Conservation (phyloP, 2,797 vertebrate species). For the Coilia nasus region DNA sequence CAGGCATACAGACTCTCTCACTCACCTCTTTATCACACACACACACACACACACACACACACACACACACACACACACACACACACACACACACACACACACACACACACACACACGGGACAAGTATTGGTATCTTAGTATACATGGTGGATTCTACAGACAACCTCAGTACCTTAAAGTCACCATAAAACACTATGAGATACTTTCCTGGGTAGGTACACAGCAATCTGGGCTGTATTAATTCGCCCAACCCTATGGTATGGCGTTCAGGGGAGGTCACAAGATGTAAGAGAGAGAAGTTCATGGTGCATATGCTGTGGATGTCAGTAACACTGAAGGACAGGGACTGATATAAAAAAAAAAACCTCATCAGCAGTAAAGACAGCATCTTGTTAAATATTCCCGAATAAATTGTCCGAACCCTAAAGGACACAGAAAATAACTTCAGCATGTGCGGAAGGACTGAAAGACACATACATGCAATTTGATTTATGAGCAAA, state of each 20-base stretch:
- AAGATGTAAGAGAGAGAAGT: neutral
- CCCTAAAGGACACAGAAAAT: neutral
- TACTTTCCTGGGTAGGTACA: neutral
- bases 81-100: neutral
- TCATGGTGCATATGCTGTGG: neutral
- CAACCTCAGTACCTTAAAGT: neutral
- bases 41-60: neutral
- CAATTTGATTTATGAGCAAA: neutral
- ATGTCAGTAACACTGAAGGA: neutral
- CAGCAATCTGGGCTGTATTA: neutral
- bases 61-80: neutral
- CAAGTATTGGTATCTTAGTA: neutral
- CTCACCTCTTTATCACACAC: neutral
- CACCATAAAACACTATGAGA: neutral
- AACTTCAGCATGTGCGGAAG: neutral
- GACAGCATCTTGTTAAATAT: neutral
- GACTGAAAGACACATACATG: neutral
- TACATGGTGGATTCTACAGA: neutral
- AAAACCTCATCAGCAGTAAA: neutral
- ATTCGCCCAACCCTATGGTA: neutral
- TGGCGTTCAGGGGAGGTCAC: neutral
- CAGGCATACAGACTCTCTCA: neutral
- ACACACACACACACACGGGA: conserved; percentile 6
- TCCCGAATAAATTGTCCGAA: neutral
- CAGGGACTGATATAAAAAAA: neutral